Evolutionary conservation across 2,113 vertebrate species (phyloP), one percentile per base, ranked within the genome.

Genomic region (Holacanthus passer): DNA sequence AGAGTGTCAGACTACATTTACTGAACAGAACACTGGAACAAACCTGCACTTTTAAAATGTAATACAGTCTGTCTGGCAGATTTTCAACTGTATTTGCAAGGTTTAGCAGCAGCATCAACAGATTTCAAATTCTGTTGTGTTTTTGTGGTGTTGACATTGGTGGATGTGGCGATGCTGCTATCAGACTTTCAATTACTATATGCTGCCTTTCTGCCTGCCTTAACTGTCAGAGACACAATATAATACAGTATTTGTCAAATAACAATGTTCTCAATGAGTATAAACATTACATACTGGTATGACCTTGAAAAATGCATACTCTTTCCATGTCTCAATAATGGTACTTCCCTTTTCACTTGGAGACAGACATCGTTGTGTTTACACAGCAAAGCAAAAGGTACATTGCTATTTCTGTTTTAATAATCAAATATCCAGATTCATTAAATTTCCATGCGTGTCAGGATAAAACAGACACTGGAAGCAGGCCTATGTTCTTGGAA

Each of bases 401-500:
- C 13, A 37, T 5, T 20, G 27, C 32, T 11, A 2, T 35, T 39
- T 62, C 45, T 66, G 41, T 20, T 63, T 55, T 9, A 53, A 66
- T 55, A 24, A 41, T 64, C 52, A 41, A 60, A 70, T 37, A 22
- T 53, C 67, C 17, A 66, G 60, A 76, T 55, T 74, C 1, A 37
- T 5, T 0, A 10, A 3, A 41, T 37, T 6, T 66, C 19, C 20
- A 7, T 10, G 52, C 27, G 31, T 53, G 11, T 27, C 66, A 62
- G 56, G 43, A 60, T 29, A 62, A 71, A 77, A 53, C 29, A 39
- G 53, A 72, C 32, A 7, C 10, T 17, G 27, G 37, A 69, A 20
- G 29, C 17, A 7, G 50, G 41, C 4, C 7, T 31, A 24, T 32
- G 24, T 48, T 75, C 63, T 62, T 27, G 24, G 83, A 90, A 89